Percentiles rank a stretch among this genome's conserved stretches.
These are phyloP conservation scores for Pecten maximus DNA, from an alignment of 2,888 invertebrate genomes.

Conservation along the genomic window DNA sequence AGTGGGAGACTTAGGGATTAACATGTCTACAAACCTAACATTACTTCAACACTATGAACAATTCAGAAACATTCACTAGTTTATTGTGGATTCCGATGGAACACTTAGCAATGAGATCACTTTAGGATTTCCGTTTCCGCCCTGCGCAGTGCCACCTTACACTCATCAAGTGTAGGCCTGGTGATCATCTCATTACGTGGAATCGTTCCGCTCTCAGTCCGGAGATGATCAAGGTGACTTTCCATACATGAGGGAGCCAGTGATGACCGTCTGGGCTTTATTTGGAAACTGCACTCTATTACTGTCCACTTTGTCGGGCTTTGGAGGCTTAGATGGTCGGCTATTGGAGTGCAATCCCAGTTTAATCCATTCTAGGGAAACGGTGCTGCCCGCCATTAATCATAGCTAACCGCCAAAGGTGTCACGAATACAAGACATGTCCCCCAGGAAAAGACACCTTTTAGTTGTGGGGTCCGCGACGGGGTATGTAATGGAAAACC, in stretches of 20 bases:
- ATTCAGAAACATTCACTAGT: neutral
- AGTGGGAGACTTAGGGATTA: neutral
- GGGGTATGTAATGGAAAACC: neutral
- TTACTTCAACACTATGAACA: neutral
- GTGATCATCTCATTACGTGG: neutral
- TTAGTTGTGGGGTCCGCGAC: neutral
- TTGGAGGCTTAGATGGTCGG: neutral
- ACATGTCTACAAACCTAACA: neutral
- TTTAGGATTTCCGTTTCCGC: neutral
- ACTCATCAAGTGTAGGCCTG: neutral
- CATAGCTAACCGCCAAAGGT: neutral
- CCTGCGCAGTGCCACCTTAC: neutral
- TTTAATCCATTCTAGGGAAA: neutral
- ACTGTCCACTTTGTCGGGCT: neutral
- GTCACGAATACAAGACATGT: neutral
- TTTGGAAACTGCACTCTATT: neutral
- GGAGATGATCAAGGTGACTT: slow-evolving; percentile 21
- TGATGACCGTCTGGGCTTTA: slow-evolving; percentile 4
- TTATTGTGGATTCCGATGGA: neutral
- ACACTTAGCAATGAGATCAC: neutral
- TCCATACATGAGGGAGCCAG: neutral
- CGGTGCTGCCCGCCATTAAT: neutral
- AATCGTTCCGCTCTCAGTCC: neutral
- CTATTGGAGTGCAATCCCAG: neutral
- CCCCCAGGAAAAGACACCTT: neutral